A percentile compares a stretch with the other conserved stretches of the same genome.
These are phyloP conservation scores for Hiodon alosoides DNA, from an alignment of 2,113 vertebrate genomes.

Conservation along the genomic window DNA sequence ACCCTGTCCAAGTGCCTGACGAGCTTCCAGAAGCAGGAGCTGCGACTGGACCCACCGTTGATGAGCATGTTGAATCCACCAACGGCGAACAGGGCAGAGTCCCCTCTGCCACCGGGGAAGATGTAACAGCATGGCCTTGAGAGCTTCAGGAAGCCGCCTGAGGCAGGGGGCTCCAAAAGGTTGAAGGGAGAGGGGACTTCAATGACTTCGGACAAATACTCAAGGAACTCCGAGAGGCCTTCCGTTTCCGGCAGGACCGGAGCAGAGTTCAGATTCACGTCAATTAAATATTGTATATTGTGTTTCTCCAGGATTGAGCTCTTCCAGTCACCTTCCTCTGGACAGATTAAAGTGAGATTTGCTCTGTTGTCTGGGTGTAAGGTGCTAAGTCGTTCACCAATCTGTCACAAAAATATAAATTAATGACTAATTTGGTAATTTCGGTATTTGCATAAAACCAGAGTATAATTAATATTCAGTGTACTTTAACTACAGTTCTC, in stretches of 20 bases:
- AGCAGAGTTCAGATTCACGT: constrained; percentile 87
- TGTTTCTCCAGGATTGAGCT: constrained; percentile 93
- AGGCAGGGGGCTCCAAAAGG: constrained; percentile 89
- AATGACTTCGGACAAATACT: constrained; percentile 90
- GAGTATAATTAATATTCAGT: too few species aligned
- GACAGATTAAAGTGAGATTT: constrained; percentile 85
- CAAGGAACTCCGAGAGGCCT: constrained; percentile 93
- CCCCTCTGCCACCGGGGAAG: constrained; percentile 86
- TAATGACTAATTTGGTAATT: not conserved
- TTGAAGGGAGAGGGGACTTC: constrained; percentile 92
- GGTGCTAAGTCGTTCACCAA: constrained; percentile 89
- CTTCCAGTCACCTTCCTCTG: constrained; percentile 93
- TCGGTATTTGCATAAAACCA: not conserved
- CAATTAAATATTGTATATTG: constrained; percentile 93
- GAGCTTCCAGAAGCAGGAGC: constrained; percentile 95
- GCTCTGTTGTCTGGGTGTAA: constrained; percentile 94
- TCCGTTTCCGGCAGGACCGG: constrained; percentile 90
- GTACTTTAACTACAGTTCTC: too few species aligned
- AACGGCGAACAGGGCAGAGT: constrained; percentile 90
- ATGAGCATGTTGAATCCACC: constrained; percentile 98
- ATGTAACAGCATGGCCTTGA: constrained; percentile 97
- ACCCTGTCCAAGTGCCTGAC: constrained; percentile 92
- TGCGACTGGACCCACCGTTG: constrained; percentile 89
- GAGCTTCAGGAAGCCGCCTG: constrained; percentile 90
- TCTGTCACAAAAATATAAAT: constrained; percentile 54